Evolutionary conservation across 1,140 invertebrate genomes (phyloP).

Genomic region (Brachionus manjavacas): DNA sequence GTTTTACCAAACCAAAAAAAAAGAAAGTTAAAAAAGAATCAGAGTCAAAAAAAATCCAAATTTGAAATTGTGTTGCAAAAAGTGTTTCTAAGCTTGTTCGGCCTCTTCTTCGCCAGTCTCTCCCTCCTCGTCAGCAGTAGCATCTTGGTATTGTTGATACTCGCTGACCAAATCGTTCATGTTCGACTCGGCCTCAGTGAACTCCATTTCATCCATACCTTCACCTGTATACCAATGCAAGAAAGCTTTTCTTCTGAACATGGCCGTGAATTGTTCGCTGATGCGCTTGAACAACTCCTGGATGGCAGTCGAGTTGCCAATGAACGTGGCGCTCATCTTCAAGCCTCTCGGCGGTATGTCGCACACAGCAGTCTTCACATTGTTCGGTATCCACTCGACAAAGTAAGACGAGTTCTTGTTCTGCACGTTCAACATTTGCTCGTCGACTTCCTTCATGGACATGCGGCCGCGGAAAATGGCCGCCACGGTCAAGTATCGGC

Average conservation of each 20-base stretch:
- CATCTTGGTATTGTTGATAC: constrained; percentile 86
- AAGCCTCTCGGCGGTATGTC: constrained; percentile 63
- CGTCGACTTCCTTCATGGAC: constrained; percentile 88
- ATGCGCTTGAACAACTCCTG: constrained; percentile 74
- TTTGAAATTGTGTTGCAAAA: neutral
- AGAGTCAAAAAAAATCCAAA: neutral
- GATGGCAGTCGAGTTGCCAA: constrained; percentile 65
- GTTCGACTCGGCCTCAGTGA: constrained; percentile 70
- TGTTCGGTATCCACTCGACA: constrained; percentile 69
- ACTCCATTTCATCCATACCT: constrained; percentile 76
- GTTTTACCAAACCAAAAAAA: neutral
- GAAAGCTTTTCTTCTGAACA: constrained; percentile 74
- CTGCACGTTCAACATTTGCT: constrained; percentile 71
- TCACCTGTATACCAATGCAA: constrained; percentile 75
- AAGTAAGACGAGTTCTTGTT: constrained; percentile 79
- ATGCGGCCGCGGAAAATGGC: constrained; percentile 86
- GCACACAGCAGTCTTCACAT: constrained; percentile 67
- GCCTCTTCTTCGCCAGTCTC: constrained; percentile 42
- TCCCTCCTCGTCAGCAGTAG: constrained; percentile 49
- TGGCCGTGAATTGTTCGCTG: constrained; percentile 70
- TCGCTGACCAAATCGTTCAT: constrained; percentile 82
- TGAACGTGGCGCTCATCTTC: constrained; percentile 62
- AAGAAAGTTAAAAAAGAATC: too few relatives aligned
- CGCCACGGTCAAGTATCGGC: constrained; percentile 83
- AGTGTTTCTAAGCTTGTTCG: constrained; percentile 55